Base-by-base conservation (phyloP, 2,888 invertebrate genomes). In the Hylaea fasciaria region DNA sequence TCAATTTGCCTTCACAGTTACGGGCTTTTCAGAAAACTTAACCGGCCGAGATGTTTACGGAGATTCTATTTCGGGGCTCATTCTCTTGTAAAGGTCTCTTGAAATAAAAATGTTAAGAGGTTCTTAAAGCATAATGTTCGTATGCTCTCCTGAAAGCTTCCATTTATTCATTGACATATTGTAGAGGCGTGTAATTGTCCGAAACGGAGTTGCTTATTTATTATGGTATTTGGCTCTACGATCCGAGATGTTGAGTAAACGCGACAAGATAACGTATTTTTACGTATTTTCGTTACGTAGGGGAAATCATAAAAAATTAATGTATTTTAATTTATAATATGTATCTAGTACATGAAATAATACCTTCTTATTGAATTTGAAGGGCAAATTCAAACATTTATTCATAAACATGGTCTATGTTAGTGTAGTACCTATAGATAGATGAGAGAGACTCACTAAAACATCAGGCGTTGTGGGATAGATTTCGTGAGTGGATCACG, bases 401-500 rank as follows among this genome's bases (percentile, higher is more conserved):
- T 32, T 32, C 32, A 32, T 32, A 28, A 3, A 7, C 28, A 28
- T 22, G 22, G 22, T 22, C 32, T 32, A 32, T 32, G 32, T 32
- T 32, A 32, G 32, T 10, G 9, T 32, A 32, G 10, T 5, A 32
- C 9, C 3, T 35, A 40, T 22, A 35, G 11, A n/a, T n/a, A 46
- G 39, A 56, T 49, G 45, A 32, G 45, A 51, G 17, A 44, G 13
- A 12, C 14, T 35, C 10, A 11, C 14, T 41, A 57, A 50, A 57
- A 50, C 16, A 51, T 52, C 51, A 46, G 44, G 16, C 22, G 32
- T 22, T 56, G 22, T 45, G 54, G 46, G 53, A 49, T 57, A 62
- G 39, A 54, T 62, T 53, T 53, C 67, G 62, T 55, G 67, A 67
- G 69, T 69, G 62, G 48, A 57, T 64, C 53, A 59, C 45, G 48